Percentiles rank a stretch among this genome's conserved stretches.
Evolutionary conservation across 2,888 invertebrate genomes (phyloP).

Genomic region (Pollenia griseotomentosa): DNA sequence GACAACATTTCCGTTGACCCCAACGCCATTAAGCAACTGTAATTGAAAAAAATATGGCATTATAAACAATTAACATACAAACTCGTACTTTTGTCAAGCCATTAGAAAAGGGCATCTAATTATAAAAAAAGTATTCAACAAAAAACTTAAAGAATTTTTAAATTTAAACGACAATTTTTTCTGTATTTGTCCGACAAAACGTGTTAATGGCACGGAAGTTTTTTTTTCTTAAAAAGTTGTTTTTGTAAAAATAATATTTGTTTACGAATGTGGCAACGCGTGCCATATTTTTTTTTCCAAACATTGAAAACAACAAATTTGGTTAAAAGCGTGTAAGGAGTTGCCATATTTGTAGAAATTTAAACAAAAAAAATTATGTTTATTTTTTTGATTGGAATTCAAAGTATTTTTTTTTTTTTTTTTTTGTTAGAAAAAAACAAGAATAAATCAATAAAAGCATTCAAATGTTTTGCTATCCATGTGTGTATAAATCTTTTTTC

Average conservation of each 20-base stretch:
- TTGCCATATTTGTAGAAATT: conserved; percentile 58
- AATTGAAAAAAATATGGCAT: conserved; percentile 48
- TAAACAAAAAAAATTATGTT: not conserved
- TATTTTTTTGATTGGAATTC: conserved; percentile 14
- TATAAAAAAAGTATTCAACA: conserved; percentile 4
- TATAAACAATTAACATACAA: conserved; percentile 52
- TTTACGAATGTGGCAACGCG: conserved; percentile 70
- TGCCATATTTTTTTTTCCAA: conserved; percentile 59
- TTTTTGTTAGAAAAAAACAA: conserved; percentile 7
- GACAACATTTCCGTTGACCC: conserved; percentile 70
- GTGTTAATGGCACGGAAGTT: conserved; percentile 73
- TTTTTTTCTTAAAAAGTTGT: conserved; percentile 12
- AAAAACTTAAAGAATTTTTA: not conserved
- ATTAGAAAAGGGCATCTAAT: conserved; percentile 52
- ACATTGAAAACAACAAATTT: conserved; percentile 50
- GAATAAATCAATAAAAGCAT: conserved; percentile 41
- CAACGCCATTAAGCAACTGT: conserved; percentile 40
- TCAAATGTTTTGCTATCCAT: conserved; percentile 38
- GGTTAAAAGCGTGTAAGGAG: conserved; percentile 47
- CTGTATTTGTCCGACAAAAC: conserved; percentile 40
- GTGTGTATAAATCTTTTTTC: not conserved
- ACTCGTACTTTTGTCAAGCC: conserved; percentile 5
- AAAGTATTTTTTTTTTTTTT: conserved; percentile 13
- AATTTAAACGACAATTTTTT: conserved; percentile 17
- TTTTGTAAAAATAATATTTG: conserved; percentile 35